Evolutionary conservation across 2,113 vertebrate species (phyloP), one percentile per base, ranked within the genome.

Genomic region (Cyprinodon brontotheroides): DNA sequence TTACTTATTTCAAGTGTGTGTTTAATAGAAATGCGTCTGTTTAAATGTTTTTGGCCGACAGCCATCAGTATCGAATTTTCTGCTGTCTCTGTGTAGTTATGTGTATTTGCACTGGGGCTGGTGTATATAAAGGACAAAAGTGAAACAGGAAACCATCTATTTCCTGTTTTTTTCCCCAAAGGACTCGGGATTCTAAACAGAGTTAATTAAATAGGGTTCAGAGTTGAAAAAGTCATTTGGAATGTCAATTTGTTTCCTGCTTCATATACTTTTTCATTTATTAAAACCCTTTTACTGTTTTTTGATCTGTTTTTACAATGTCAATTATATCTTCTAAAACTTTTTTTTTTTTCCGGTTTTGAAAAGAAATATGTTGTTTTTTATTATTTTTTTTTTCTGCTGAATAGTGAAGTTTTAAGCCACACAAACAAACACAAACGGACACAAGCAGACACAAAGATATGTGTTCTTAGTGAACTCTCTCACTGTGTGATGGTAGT

Each of bases 141-240:
- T 87, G 88, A 83, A 88, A 89, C 86, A 88, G 84, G 89, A 91
- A 87, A 89, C 87, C 77, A 40, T 91, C 77, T 78, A 86, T 90
- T 91, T 93, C 91, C 91, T 90, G 83, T 81, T 80, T 86, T 84
- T 82, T 89, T 86, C 83, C 36, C 11, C 78, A 70, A 81, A 90
- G 83, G 86, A 76, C 86, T 90, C 90, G 61, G 64, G 79, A 91
- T 79, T 91, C 90, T 91, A 91, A 92, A 91, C 86, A 87, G 70
- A 88, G 79, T 91, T 91, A 91, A 91, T 92, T 93, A 89, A 92
- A 92, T 89, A 74, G 73, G 57, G 80, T 81, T 85, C 81, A 84
- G 82, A 89, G 87, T 90, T 90, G 74, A 90, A 90, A 75, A 87
- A 91, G 87, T 89, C 70, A 78, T 75, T 10, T 75, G 76, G 80